phyloP scores from a whole-genome alignment of 2,888 invertebrate species.

The Epinotia demarniana region DNA sequence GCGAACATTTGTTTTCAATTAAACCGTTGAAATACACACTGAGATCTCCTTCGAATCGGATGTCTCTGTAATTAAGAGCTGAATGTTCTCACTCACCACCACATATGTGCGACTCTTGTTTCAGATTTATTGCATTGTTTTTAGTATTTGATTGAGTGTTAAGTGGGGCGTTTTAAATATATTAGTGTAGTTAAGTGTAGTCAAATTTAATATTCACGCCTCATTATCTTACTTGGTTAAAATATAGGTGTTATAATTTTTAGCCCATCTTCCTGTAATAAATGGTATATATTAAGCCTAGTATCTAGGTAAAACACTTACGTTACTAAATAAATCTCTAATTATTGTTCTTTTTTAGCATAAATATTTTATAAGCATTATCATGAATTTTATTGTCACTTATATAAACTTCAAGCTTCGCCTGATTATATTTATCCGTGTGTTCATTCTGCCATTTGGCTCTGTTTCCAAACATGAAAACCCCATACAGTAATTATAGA shows the following conservation, averaged over 20 bases:
- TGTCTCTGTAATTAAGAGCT: constrained; percentile 73
- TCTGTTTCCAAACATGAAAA: constrained; percentile 9
- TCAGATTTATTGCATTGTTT: constrained; percentile 73
- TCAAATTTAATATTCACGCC: constrained; percentile 37
- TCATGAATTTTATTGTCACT: background rate
- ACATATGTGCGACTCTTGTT: constrained; percentile 64
- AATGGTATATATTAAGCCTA: too few species aligned
- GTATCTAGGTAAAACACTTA: too few species aligned
- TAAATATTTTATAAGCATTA: background rate
- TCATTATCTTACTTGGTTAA: constrained; percentile 13
- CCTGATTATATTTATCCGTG: background rate
- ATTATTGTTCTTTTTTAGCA: too few species aligned
- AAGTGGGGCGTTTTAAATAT: constrained; percentile 40
- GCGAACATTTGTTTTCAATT: constrained; percentile 80
- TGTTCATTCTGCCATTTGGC: background rate
- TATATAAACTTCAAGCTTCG: background rate
- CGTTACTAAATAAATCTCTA: too few species aligned
- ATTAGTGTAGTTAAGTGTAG: constrained; percentile 28
- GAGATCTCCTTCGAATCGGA: constrained; percentile 65
- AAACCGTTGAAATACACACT: constrained; percentile 75
- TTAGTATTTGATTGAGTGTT: constrained; percentile 47
- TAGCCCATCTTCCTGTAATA: background rate
- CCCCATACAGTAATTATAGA: constrained; percentile 6
- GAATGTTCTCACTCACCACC: constrained; percentile 68
- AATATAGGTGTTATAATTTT: background rate